Conservation (phyloP, 2,888 invertebrate genomes). For the Melitaea athalia region DNA sequence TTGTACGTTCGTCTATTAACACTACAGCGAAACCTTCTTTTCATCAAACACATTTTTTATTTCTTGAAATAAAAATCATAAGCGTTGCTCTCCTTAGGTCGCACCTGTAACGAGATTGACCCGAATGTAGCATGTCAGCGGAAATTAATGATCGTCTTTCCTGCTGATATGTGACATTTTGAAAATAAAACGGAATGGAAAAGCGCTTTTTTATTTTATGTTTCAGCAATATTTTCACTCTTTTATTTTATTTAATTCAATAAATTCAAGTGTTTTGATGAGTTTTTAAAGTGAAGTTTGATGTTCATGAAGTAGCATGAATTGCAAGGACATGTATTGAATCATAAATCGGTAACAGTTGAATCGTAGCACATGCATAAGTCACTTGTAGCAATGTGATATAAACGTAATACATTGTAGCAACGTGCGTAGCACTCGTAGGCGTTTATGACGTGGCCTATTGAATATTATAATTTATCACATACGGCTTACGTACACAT, state of each 20-base stretch:
- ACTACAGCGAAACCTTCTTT: conserved; percentile 58
- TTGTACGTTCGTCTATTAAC: conserved; percentile 72
- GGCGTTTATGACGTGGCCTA: conserved; percentile 22
- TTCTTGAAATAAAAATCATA: conserved; percentile 63
- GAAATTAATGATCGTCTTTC: conserved; percentile 44
- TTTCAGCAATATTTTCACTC: conserved; percentile 1
- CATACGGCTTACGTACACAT: not conserved
- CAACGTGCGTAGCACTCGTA: conserved; percentile 30
- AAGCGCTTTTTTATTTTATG: conserved; percentile 55
- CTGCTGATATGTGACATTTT: conserved; percentile 55
- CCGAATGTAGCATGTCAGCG: conserved; percentile 53
- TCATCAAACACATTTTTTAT: conserved; percentile 78
- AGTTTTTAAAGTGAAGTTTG: conserved; percentile 26
- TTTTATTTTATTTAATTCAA: conserved; percentile 11
- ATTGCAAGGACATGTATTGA: conserved; percentile 31
- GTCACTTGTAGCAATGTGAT: conserved; percentile 36
- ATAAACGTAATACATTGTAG: conserved; percentile 28
- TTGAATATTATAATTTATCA: conserved; percentile 14
- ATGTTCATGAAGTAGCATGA: conserved; percentile 25
- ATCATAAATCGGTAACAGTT: conserved; percentile 33
- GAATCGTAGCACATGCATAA: conserved; percentile 30
- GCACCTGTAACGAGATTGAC: conserved; percentile 62
- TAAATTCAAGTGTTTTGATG: not conserved
- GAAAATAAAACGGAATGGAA: conserved; percentile 54
- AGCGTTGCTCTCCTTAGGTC: conserved; percentile 51